Evolutionary conservation across 1,140 invertebrate genomes (phyloP).

Genomic region (Luehdorfia chinensis): DNA sequence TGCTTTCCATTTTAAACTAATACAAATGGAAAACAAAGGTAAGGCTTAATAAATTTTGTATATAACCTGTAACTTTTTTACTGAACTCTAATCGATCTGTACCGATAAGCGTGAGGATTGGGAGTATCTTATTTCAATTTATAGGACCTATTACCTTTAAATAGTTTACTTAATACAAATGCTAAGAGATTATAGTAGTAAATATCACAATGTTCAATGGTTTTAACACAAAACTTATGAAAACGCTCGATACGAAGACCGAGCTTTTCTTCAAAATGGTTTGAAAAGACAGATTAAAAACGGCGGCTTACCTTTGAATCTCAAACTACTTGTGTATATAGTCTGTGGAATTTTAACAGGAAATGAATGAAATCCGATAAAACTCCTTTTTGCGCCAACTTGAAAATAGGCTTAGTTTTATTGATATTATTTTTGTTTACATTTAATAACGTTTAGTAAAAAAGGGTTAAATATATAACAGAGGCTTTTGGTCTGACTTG

Average conservation of each 20-base stretch:
- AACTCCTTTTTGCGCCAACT: no score
- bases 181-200: constrained; percentile 27
- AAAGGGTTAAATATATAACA: no score
- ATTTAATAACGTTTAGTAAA: no score
- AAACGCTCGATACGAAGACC: constrained; percentile 26
- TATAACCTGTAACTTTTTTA: constrained; percentile 63
- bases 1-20: constrained; percentile 63
- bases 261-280: constrained; percentile 35
- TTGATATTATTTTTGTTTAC: no score
- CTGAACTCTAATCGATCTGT: constrained; percentile 61
- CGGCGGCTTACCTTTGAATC: constrained; percentile 12
- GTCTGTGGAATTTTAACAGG: no score
- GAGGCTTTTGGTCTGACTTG: no score
- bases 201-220: constrained; percentile 40
- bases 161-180: constrained; percentile 25
- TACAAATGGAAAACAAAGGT: constrained; percentile 24
- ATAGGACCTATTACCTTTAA: constrained; percentile 19
- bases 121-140: constrained; percentile 20
- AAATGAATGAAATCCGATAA: no score
- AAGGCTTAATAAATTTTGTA: constrained; percentile 39
- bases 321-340: not conserved
- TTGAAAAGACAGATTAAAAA: constrained; percentile 22
- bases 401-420: no score
- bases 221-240: constrained; percentile 29
- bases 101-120: constrained; percentile 26